These are phyloP conservation scores for Equus przewalskii DNA, from an alignment of 2,113 vertebrate genomes.

Conservation along the genomic window DNA sequence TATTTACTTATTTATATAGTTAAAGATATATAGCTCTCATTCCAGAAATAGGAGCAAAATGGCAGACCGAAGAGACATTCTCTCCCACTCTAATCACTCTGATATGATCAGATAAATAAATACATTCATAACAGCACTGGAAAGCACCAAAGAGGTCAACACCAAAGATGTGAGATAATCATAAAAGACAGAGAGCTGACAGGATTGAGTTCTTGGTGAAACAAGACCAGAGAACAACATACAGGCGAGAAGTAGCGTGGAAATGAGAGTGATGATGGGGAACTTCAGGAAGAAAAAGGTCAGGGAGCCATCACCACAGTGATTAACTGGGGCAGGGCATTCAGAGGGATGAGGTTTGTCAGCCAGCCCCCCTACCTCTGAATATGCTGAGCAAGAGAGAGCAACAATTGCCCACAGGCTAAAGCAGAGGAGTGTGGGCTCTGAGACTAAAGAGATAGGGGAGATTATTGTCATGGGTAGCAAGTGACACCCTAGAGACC, in stretches of 20 bases:
- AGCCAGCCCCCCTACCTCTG: no score
- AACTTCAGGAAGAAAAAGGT: neutral
- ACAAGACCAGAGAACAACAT: neutral
- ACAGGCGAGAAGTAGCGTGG: neutral
- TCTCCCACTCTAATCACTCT: neutral
- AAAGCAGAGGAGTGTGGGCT: neutral
- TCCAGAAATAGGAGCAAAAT: neutral
- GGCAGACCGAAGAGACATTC: neutral
- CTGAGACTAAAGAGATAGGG: neutral
- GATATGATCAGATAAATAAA: neutral
- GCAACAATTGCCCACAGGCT: neutral
- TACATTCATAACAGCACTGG: neutral
- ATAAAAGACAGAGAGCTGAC: neutral
- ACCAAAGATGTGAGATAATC: neutral
- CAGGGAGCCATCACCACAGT: neutral
- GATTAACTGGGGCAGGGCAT: neutral
- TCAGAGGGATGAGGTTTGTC: neutral
- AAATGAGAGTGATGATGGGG: neutral
- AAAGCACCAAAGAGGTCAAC: conserved; percentile 28
- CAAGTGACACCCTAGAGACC: neutral
- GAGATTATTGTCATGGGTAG: neutral
- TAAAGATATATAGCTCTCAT: no score
- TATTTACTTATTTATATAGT: no score
- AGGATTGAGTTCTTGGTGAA: neutral
- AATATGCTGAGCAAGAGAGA: neutral